Evolutionary conservation across 2,113 vertebrate genomes (phyloP), one percentile per base, ranked within the genome.

Genomic region (Corynorhinus townsendii): DNA sequence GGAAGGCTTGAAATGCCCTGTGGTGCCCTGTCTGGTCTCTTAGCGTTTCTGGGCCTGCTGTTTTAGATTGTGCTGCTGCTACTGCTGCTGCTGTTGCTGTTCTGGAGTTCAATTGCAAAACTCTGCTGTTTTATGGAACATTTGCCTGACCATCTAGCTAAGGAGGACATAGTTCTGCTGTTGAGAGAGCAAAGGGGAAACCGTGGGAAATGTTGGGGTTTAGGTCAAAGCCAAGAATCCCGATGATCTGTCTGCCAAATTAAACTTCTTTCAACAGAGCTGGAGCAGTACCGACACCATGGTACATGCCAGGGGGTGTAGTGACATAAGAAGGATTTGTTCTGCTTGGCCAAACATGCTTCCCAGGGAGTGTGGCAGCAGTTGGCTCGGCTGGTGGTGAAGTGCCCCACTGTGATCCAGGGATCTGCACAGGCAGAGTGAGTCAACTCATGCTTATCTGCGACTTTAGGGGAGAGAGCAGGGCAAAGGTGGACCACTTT

Each of bases 111-210:
- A 12, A 28, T 16, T 11, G 7, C 24, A 64, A 77, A 56, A 59
- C 2, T 38, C 1, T 28, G 11, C 26, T n/a, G 0, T 16, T 17
- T 33, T 14, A 40, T 10, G 35, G 12, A 64, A 7, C 20, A 2
- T 56, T 66, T 47, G n/a, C 16, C 66, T 30, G 17, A 0, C 24
- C 38, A 49, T 8, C 9, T 0, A 62, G 22, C 19, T 47, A 40
- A 49, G 38, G 7, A 54, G 5, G 28, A 5, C 30, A 62, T 2
- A 33, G 19, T 76, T 84, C 26, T 80, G 19, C 30, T 71, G 38
- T 52, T 84, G 6, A 82, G 66, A 8, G 11, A 85, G 33, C 49
- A 64, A 79, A 69, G 1, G 1, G 35, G 69, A 93, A 62, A 40
- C 11, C 1, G 22, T 19, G 14, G 19, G 20, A 45, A 49, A 71